These are phyloP conservation scores for Neostethus bicornis DNA, from an alignment of 2,797 vertebrate genomes.

Conservation along the genomic window DNA sequence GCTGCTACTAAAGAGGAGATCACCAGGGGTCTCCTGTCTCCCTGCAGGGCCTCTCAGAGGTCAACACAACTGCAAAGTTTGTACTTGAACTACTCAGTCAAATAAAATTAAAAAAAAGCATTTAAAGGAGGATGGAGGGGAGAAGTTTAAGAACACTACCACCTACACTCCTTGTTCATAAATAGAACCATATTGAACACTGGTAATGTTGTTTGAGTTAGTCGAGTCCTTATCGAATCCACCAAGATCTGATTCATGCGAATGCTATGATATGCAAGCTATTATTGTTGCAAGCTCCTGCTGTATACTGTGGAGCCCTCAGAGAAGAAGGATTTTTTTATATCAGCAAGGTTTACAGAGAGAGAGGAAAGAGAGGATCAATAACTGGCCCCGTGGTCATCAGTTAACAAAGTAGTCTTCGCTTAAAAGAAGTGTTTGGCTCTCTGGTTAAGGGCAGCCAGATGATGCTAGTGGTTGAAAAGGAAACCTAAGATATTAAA, in stretches of 20 bases:
- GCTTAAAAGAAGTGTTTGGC: slow-evolving; percentile 78
- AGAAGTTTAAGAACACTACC: slow-evolving; percentile 70
- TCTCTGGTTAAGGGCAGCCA: slow-evolving; percentile 76
- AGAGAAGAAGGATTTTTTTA: slow-evolving; percentile 57
- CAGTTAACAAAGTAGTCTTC: slow-evolving; percentile 82
- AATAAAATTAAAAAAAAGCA: slow-evolving; percentile 71
- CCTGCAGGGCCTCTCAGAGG: slow-evolving; percentile 66
- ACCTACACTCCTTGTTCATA: slow-evolving; percentile 77
- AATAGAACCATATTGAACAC: slow-evolving; percentile 74
- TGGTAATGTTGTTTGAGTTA: slow-evolving; percentile 67
- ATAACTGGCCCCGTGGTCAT: slow-evolving; percentile 82
- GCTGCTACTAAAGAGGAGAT: slow-evolving; percentile 69
- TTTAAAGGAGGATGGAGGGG: slow-evolving; percentile 64
- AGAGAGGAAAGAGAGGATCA: slow-evolving; percentile 73
- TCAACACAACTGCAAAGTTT: slow-evolving; percentile 76
- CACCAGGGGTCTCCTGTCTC: slow-evolving; percentile 67
- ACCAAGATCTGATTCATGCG: slow-evolving; percentile 77
- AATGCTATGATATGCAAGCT: slow-evolving; percentile 72
- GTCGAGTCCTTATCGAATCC: slow-evolving; percentile 73
- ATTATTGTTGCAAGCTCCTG: slow-evolving; percentile 70
- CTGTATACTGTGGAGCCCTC: slow-evolving; percentile 53
- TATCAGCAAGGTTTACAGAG: slow-evolving; percentile 70
- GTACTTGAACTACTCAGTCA: slow-evolving; percentile 73
- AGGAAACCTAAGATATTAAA: slow-evolving; percentile 75
- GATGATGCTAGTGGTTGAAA: slow-evolving; percentile 77